phyloP scores from a whole-genome alignment of 2,888 invertebrate genomes.

The Aphodius granarius region DNA sequence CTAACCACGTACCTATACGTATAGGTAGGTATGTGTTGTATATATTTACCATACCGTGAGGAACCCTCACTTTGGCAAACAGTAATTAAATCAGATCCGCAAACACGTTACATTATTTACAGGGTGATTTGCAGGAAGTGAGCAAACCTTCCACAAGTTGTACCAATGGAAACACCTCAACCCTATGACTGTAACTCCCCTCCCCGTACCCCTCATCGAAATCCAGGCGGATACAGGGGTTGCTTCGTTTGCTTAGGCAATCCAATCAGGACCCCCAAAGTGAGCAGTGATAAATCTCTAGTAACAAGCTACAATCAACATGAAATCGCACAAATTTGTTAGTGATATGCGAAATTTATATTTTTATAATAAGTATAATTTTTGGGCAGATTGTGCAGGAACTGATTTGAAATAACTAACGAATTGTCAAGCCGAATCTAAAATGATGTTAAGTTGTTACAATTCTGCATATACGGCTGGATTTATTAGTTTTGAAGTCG shows the following conservation, averaged over 20 bases:
- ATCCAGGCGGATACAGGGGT: neutral
- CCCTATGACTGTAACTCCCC: neutral
- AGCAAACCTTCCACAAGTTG: neutral
- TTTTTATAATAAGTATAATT: too few species aligned
- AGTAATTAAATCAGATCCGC: constrained; percentile 11
- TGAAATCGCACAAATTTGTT: neutral
- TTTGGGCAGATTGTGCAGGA: too few species aligned
- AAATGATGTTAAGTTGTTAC: too few species aligned
- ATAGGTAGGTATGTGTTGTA: neutral
- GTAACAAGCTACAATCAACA: neutral
- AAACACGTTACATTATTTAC: constrained; percentile 11
- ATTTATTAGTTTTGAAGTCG: neutral
- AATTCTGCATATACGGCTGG: neutral
- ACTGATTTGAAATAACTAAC: too few species aligned
- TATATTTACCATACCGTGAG: neutral
- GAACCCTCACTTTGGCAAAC: neutral
- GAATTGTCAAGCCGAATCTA: too few species aligned
- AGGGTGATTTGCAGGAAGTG: constrained; percentile 5
- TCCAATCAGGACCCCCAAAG: neutral
- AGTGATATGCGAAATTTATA: neutral
- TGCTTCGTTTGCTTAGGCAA: neutral
- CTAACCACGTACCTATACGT: neutral
- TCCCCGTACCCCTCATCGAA: neutral
- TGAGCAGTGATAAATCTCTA: neutral
- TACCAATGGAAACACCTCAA: neutral